A percentile compares a stretch with the other conserved stretches of the same genome.
These are phyloP conservation scores for Hymenochirus boettgeri DNA, from an alignment of 2,113 vertebrate genomes.

Conservation along the genomic window DNA sequence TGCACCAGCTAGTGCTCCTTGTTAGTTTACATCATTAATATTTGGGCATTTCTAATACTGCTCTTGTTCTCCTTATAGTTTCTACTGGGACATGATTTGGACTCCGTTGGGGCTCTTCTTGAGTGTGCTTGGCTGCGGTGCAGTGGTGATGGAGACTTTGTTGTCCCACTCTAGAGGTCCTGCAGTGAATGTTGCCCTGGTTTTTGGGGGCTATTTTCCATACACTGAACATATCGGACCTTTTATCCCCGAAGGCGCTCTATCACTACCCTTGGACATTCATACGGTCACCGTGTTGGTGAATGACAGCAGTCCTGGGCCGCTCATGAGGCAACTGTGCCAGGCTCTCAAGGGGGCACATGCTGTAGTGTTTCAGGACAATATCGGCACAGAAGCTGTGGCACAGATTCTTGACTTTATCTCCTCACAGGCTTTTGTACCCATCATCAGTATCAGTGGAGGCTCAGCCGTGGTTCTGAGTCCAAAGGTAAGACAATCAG, in stretches of 20 bases:
- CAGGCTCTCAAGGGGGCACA: slow-evolving; percentile 80
- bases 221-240: slow-evolving; percentile 76
- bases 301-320: slow-evolving; percentile 91
- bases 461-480: slow-evolving; percentile 90
- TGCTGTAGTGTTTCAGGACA: slow-evolving; percentile 90
- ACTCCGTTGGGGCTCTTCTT: slow-evolving; percentile 69
- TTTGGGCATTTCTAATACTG: too few species aligned
- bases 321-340: slow-evolving; percentile 86
- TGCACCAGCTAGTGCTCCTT: too few species aligned
- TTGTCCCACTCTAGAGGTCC: slow-evolving; percentile 53
- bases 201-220: slow-evolving; percentile 83
- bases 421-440: slow-evolving; percentile 86
- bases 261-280: slow-evolving; percentile 88
- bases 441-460: slow-evolving; percentile 91
- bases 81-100: slow-evolving; percentile 84
- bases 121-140: slow-evolving; percentile 70
- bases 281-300: slow-evolving; percentile 84
- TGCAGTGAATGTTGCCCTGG: slow-evolving; percentile 69
- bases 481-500: slow-evolving; percentile 75
- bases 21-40: too few species aligned
- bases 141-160: slow-evolving; percentile 56
- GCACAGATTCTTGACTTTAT: slow-evolving; percentile 96
- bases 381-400: slow-evolving; percentile 81
- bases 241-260: slow-evolving; percentile 85
- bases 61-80: slow-evolving; percentile 37